Conservation (phyloP, 92 coral and sea anemone genomes). For the Siderastrea siderea region DNA sequence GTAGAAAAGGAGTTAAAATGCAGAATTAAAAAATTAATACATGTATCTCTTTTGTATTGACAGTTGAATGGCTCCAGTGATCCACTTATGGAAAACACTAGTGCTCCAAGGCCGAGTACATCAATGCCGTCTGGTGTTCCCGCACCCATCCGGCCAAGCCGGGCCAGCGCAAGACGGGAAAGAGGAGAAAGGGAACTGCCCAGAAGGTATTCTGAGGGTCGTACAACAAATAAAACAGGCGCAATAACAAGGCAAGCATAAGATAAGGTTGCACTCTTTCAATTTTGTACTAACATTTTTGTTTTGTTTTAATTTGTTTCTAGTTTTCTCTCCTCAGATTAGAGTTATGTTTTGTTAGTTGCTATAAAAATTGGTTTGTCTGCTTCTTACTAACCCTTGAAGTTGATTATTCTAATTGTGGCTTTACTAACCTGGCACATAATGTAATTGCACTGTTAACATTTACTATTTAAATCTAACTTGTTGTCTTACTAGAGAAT, state of each 20-base stretch:
- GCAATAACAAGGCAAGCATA: slow-evolving; percentile 40
- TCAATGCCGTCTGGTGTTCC: slow-evolving; percentile 75
- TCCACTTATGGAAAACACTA: slow-evolving; percentile 86
- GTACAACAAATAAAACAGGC: slow-evolving; percentile 19
- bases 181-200: slow-evolving; percentile 89
- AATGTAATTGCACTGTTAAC: no score
- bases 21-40: no score
- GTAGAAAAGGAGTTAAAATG: no score
- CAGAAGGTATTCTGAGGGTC: slow-evolving; percentile 94
- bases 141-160: slow-evolving; percentile 87
- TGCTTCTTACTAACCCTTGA: no score
- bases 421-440: no score
- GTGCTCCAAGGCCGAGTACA: slow-evolving; percentile 74
- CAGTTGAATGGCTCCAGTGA: slow-evolving; percentile 90
- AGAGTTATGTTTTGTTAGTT: background rate
- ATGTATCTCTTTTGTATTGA: background rate
- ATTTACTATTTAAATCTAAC: no score
- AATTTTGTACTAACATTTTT: slow-evolving; percentile 13
- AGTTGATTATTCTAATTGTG: no score
- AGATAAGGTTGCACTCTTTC: slow-evolving; percentile 19
- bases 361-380: background rate
- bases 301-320: background rate
- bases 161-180: slow-evolving; percentile 80
- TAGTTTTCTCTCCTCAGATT: no score
- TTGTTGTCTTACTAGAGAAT: no score